Percentiles rank a stretch among this genome's conserved stretches.
Evolutionary conservation across 2,797 vertebrate genomes (phyloP).

Genomic region (Dromococcyx pavoninus): DNA sequence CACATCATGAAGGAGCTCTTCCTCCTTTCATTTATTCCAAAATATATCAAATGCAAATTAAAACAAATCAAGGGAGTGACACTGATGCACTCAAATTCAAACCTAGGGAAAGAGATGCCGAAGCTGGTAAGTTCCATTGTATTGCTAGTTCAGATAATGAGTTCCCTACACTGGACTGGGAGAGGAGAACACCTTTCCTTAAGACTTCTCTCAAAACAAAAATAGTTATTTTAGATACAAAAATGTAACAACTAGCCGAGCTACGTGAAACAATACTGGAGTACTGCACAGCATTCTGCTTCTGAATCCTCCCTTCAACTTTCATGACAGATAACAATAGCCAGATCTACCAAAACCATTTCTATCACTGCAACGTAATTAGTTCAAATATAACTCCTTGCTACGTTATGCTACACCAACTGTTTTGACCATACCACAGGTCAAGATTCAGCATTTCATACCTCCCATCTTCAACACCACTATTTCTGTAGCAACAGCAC

Average conservation of each 20-base stretch:
- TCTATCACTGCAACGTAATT: background rate
- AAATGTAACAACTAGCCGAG: background rate
- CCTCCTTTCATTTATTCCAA: background rate
- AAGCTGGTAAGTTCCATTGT: background rate
- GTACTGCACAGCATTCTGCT: background rate
- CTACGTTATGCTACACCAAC: too few relatives aligned
- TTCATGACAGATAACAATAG: fast-evolving
- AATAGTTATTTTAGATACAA: background rate
- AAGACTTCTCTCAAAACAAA: background rate
- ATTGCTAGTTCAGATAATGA: background rate
- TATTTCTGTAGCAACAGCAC: background rate
- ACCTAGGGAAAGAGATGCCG: background rate
- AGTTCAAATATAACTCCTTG: background rate
- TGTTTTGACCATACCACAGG: background rate
- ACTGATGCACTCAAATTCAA: background rate
- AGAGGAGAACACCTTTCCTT: background rate
- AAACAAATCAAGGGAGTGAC: background rate
- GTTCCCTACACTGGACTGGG: background rate
- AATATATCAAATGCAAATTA: background rate
- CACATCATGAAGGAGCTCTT: background rate
- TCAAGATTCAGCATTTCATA: background rate
- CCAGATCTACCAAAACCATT: background rate
- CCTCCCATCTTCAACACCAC: background rate
- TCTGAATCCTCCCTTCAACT: background rate
- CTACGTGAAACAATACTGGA: background rate